phyloP scores from a whole-genome alignment of 1,140 invertebrate species.

The Trichonephila inaurata region DNA sequence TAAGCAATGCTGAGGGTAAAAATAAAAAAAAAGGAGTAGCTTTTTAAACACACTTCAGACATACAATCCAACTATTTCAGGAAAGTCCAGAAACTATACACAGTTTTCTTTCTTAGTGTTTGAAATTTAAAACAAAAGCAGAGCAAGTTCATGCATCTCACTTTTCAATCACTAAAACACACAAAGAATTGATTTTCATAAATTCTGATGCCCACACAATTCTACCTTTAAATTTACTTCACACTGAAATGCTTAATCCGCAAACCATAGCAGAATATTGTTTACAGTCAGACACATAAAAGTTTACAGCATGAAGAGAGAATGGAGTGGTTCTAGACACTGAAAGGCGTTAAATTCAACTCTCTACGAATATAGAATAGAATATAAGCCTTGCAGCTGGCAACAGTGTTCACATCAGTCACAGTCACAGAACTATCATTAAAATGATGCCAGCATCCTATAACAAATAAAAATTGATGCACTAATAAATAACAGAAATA shows the following conservation, averaged over 20 bases:
- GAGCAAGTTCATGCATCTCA: neutral
- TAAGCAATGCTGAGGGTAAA: neutral
- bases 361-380: constrained; percentile 91
- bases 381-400: constrained; percentile 92
- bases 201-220: neutral
- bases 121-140: neutral
- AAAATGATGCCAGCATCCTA: constrained; percentile 91
- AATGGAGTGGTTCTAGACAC: constrained; percentile 58
- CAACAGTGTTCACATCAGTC: constrained; percentile 86
- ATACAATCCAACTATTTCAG: neutral
- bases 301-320: neutral
- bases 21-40: neutral
- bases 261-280: neutral
- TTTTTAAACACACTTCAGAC: neutral
- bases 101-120: neutral
- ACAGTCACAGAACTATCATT: constrained; percentile 92
- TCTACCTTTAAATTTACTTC: too few species aligned
- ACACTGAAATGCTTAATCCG: neutral
- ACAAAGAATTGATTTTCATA: neutral
- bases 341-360: constrained; percentile 78
- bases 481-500: neutral
- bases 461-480: neutral
- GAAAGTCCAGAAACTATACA: neutral
- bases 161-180: neutral
- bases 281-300: neutral